Percentiles rank a stretch among this genome's conserved stretches.
Evolutionary conservation across 2,888 invertebrate species (phyloP).

Genomic region (Phengaris alcon): DNA sequence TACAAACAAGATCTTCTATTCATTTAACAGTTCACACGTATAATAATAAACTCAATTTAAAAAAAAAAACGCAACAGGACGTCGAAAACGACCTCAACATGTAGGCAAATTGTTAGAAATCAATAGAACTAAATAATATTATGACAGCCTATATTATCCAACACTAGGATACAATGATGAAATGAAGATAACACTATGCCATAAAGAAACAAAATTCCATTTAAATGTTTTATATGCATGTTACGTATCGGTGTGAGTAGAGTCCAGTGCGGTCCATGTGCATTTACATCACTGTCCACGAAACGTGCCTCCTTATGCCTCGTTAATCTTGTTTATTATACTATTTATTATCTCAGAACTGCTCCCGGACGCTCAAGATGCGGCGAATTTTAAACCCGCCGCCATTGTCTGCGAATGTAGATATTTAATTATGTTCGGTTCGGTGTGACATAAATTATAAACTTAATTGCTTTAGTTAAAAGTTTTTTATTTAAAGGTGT

Average conservation of each 20-base stretch:
- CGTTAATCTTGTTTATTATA: slow-evolving; percentile 76
- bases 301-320: slow-evolving; percentile 74
- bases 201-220: too few relatives aligned
- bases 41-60: too few relatives aligned
- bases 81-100: too few relatives aligned
- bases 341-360: slow-evolving; percentile 67
- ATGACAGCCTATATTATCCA: too few relatives aligned
- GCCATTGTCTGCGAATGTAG: slow-evolving; percentile 38
- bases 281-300: slow-evolving; percentile 69
- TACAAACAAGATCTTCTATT: too few relatives aligned
- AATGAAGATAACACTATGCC: too few relatives aligned
- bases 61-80: too few relatives aligned
- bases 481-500: not conserved
- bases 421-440: slow-evolving; percentile 29
- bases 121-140: too few relatives aligned
- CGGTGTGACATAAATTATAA: slow-evolving; percentile 19
- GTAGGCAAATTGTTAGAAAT: too few relatives aligned
- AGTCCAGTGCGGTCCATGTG: slow-evolving; percentile 47
- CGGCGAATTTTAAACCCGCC: slow-evolving; percentile 48
- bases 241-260: slow-evolving; percentile 47
- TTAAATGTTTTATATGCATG: slow-evolving; percentile 20
- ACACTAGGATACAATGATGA: too few relatives aligned
- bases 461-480: slow-evolving; percentile 16
- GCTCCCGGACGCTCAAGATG: slow-evolving; percentile 50
- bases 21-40: too few relatives aligned